These are phyloP conservation scores for Drosophila engyochracea DNA, from an alignment of 2,888 invertebrate species.

Conservation along the genomic window DNA sequence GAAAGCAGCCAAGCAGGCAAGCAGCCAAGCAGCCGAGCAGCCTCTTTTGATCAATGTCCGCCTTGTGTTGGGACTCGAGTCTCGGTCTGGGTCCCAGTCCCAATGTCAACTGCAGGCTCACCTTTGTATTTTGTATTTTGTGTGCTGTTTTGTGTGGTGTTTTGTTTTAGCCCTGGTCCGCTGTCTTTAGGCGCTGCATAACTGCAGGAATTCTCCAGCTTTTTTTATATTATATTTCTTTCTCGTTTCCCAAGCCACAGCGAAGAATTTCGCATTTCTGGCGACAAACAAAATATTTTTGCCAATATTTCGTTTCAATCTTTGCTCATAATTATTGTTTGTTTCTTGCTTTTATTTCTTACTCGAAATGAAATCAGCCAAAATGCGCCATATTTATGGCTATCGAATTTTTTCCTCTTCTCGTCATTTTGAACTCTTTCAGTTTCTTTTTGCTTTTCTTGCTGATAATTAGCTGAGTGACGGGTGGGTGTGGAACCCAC, in stretches of 20 bases:
- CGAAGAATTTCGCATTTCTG: slow-evolving; percentile 63
- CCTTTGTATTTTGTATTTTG: slow-evolving; percentile 29
- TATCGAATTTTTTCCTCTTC: slow-evolving; percentile 40
- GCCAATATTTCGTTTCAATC: slow-evolving; percentile 54
- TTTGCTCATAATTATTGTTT: slow-evolving; percentile 70
- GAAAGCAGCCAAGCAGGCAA: slow-evolving; percentile 34
- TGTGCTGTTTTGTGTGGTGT: not conserved
- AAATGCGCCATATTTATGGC: slow-evolving; percentile 55
- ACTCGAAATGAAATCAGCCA: slow-evolving; percentile 75
- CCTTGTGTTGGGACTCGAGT: slow-evolving; percentile 16
- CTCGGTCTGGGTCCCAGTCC: slow-evolving; percentile 34
- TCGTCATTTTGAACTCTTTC: not conserved
- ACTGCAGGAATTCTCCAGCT: slow-evolving; percentile 71
- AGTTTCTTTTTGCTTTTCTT: not conserved
- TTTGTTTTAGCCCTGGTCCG: slow-evolving; percentile 8
- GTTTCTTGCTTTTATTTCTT: slow-evolving; percentile 22
- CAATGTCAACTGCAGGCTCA: slow-evolving; percentile 79
- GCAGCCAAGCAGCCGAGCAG: slow-evolving; percentile 37
- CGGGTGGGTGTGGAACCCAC: slow-evolving; percentile 55
- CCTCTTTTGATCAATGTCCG: slow-evolving; percentile 77
- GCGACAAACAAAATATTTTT: slow-evolving; percentile 77
- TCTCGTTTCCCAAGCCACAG: slow-evolving; percentile 39
- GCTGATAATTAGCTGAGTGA: slow-evolving; percentile 68
- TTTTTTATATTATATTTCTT: slow-evolving; percentile 6
- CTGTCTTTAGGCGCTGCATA: slow-evolving; percentile 55